Evolutionary conservation across 2,888 invertebrate genomes (phyloP), one percentile per base, ranked within the genome.

Genomic region (Acleris cristana): DNA sequence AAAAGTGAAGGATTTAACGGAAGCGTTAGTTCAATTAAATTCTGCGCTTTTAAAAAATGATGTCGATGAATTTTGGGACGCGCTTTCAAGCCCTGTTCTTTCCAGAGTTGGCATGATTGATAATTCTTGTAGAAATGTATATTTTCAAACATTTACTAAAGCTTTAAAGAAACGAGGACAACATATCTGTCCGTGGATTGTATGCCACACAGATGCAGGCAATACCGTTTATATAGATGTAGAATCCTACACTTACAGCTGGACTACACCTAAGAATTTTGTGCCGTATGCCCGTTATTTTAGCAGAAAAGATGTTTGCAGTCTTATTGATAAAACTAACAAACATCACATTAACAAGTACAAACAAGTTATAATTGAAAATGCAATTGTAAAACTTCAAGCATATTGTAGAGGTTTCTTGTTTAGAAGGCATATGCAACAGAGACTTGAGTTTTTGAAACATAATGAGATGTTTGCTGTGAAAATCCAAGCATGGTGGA

Each of bases 401-500:
- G 95, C 95, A 2, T 83, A 86, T 55, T 90, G 93, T 61, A 90
- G 94, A 72, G 96, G 96, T 18, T 95, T 93, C 79, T 80, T 95
- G 45, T 81, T 93, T 4, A 92, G 96, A 56, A 91, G 92, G 78
- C 81, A 72, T 52, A 72, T 93, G n/a, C 84, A 82, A 8, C 79
- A 87, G 5, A 86, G 90, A 69, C 87, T 90, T 10, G 77, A 82
- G 40, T 86, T 86, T 72, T 93, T 91, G 69, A 82, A 86, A 69
- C 80, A 88, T 21, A 92, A 94, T 76, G 79, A 87, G 44, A 72
- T 80, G 0, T 86, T 81, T 75, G 80, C 94, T 53, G 77, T 94
- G 6, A 86, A 81, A 74, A 94, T 95, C 71, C 94, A 96, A 90
- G 88, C 95, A 1, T 95, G 95, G 94, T 96, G 95, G 95, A 89